Conservation (phyloP, 2,888 invertebrate genomes). For the Eulithis prunata region DNA sequence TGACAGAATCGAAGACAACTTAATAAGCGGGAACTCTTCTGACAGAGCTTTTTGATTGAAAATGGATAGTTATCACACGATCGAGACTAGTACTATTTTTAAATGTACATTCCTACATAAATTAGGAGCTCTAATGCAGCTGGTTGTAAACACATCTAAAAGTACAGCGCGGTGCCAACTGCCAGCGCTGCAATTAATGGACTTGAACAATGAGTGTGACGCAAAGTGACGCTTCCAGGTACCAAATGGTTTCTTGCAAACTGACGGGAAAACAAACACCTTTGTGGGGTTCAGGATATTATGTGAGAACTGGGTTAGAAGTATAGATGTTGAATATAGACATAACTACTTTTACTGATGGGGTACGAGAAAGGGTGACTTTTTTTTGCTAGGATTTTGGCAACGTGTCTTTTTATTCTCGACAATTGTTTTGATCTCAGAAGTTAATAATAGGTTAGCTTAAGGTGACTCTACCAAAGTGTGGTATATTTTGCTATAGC, state of each 20-base stretch:
- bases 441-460: no score
- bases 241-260: constrained; percentile 15
- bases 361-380: background rate
- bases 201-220: constrained; percentile 24
- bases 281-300: constrained; percentile 5
- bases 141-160: constrained; percentile 8
- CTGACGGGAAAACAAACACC: constrained; percentile 10
- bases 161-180: constrained; percentile 17
- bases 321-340: background rate
- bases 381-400: background rate
- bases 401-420: no score
- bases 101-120: background rate
- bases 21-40: no score
- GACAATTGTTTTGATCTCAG: no score
- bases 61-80: no score
- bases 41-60: no score
- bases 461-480: no score
- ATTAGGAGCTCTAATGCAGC: constrained; percentile 11
- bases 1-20: no score
- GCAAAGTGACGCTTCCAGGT: constrained; percentile 18
- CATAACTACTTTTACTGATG: background rate
- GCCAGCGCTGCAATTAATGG: constrained; percentile 16
- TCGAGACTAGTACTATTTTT: no score
- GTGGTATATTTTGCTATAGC: no score
- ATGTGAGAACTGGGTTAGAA: constrained; percentile 16